Conservation (phyloP, 2,888 invertebrate genomes). For the Xestobium rufovillosum region DNA sequence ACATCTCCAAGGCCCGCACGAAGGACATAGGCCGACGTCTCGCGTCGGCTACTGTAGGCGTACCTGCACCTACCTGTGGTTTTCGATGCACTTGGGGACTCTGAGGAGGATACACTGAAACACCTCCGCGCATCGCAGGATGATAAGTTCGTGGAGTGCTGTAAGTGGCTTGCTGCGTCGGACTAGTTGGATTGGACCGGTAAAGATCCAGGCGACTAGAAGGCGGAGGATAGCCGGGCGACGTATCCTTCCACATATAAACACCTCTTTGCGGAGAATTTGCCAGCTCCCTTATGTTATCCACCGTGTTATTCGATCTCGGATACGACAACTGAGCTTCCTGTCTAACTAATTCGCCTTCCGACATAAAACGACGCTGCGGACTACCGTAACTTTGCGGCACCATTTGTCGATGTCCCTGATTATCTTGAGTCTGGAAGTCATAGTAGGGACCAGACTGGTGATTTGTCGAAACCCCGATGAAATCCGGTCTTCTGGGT, state of each 20-base stretch:
- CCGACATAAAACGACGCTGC: constrained; percentile 45
- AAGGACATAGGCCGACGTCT: constrained; percentile 76
- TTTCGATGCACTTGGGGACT: constrained; percentile 43
- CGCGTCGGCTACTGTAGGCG: constrained; percentile 39
- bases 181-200: constrained; percentile 68
- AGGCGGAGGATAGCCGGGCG: constrained; percentile 55
- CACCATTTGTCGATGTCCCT: constrained; percentile 35
- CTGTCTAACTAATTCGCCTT: constrained; percentile 68
- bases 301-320: constrained; percentile 68
- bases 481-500: constrained; percentile 82
- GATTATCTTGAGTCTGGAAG: constrained; percentile 39
- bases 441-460: constrained; percentile 35
- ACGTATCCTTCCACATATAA: constrained; percentile 74
- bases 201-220: constrained; percentile 39
- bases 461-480: constrained; percentile 54
- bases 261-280: constrained; percentile 78
- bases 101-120: constrained; percentile 59
- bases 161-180: constrained; percentile 45
- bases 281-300: constrained; percentile 81
- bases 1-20: constrained; percentile 83
- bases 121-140: constrained; percentile 58
- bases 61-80: constrained; percentile 31
- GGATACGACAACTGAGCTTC: constrained; percentile 59
- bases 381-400: constrained; percentile 24
- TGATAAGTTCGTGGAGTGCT: constrained; percentile 49